Conservation (phyloP, 1,140 invertebrate species). For the Drosophila seguyi region DNA sequence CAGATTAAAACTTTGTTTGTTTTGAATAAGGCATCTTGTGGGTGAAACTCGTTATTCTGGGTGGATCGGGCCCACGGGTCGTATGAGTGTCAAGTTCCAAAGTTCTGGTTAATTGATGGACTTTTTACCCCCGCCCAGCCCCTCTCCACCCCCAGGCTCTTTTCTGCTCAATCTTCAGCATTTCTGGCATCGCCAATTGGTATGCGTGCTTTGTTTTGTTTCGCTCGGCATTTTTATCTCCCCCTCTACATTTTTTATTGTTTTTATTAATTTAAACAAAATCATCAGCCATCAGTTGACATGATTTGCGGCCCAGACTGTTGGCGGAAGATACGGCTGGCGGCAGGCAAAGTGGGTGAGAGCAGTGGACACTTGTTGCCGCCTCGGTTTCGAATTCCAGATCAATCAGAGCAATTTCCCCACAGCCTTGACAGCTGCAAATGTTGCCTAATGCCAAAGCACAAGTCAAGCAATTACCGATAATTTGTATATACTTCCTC, state of each 20-base stretch:
- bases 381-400: constrained; percentile 5
- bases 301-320: constrained; percentile 30
- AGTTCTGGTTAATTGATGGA: constrained; percentile 24
- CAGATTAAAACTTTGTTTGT: background rate
- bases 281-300: constrained; percentile 36
- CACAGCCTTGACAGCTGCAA: constrained; percentile 16
- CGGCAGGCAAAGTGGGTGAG: constrained; percentile 18
- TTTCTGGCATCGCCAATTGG: constrained; percentile 45
- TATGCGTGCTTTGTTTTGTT: constrained; percentile 44
- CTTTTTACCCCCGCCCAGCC: constrained; percentile 2
- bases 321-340: constrained; percentile 19
- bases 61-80: constrained; percentile 3
- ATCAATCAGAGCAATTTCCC: constrained; percentile 24
- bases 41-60: constrained; percentile 16
- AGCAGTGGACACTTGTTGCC: constrained; percentile 7
- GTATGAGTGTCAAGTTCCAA: constrained; percentile 10
- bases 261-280: constrained; percentile 51
- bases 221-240: constrained; percentile 32
- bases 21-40: background rate
- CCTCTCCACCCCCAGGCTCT: background rate
- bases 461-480: constrained; percentile 2
- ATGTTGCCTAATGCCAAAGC: constrained; percentile 5
- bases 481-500: background rate
- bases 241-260: constrained; percentile 19
- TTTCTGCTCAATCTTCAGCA: constrained; percentile 15